A percentile compares a stretch with the other conserved stretches of the same genome.
phyloP scores from a whole-genome alignment of 2,888 invertebrate genomes.

The Hemistola chrysoprasaria region DNA sequence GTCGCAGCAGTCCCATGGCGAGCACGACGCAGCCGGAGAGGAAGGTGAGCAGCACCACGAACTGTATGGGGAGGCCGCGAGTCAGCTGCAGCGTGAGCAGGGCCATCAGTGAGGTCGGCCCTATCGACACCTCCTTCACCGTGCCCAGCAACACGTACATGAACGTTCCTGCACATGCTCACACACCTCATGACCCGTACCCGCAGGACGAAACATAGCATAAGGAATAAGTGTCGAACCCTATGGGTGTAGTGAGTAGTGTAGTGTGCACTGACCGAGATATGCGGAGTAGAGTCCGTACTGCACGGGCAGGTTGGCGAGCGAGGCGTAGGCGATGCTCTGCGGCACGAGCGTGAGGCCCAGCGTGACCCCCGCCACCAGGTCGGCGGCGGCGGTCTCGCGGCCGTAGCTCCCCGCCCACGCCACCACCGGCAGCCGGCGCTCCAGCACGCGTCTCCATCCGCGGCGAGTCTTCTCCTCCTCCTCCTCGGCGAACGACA shows the following conservation, averaged over 20 bases:
- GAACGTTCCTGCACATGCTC: conserved; percentile 92
- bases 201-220: no score
- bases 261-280: conserved; percentile 81
- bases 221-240: no score
- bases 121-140: conserved; percentile 92
- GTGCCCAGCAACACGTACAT: conserved; percentile 94
- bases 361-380: conserved; percentile 94
- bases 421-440: conserved; percentile 76
- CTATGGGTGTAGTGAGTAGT: no score
- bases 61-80: conserved; percentile 85
- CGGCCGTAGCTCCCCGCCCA: conserved; percentile 88
- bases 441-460: conserved; percentile 36
- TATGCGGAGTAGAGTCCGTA: conserved; percentile 97
- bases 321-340: conserved; percentile 94
- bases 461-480: conserved; percentile 23
- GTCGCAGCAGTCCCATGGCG: conserved; percentile 89
- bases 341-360: conserved; percentile 96
- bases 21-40: conserved; percentile 90
- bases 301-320: conserved; percentile 93
- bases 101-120: conserved; percentile 97
- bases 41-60: conserved; percentile 89
- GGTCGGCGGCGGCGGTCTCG: conserved; percentile 87
- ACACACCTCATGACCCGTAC: no score
- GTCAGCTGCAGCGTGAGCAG: conserved; percentile 90
- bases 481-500: conserved; percentile 24